phyloP scores from a whole-genome alignment of 2,797 vertebrate species.

The Crocodylus rhombifer region DNA sequence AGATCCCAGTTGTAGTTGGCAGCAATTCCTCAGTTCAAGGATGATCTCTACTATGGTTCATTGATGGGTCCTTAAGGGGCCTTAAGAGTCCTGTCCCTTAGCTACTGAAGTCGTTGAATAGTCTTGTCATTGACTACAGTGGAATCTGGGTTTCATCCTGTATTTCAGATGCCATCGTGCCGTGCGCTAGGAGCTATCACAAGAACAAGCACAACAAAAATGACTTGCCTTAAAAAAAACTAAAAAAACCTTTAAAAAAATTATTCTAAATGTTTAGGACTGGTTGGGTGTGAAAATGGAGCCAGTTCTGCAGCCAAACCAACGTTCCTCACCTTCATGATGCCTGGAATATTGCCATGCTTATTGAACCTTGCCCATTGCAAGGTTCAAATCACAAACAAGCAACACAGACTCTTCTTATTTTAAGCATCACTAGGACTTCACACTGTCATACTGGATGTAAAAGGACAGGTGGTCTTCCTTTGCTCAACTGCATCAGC shows the following conservation, averaged over 20 bases:
- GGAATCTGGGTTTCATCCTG: background rate
- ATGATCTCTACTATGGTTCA: no score
- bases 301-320: background rate
- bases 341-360: background rate
- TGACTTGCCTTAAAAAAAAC: background rate
- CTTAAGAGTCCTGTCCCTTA: no score
- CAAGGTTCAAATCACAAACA: background rate
- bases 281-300: background rate
- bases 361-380: background rate
- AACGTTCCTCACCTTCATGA: background rate
- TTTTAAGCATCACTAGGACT: background rate
- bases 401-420: fast-evolving
- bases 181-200: fast-evolving
- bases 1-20: background rate
- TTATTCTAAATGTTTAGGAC: background rate
- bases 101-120: no score
- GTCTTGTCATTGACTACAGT: background rate
- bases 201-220: background rate
- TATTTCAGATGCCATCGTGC: background rate
- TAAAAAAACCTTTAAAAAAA: background rate
- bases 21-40: background rate
- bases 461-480: background rate
- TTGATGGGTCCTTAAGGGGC: no score
- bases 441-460: background rate
- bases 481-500: background rate